Evolutionary conservation across 1,140 invertebrate genomes (phyloP).

Genomic region (Helicoverpa zea): DNA sequence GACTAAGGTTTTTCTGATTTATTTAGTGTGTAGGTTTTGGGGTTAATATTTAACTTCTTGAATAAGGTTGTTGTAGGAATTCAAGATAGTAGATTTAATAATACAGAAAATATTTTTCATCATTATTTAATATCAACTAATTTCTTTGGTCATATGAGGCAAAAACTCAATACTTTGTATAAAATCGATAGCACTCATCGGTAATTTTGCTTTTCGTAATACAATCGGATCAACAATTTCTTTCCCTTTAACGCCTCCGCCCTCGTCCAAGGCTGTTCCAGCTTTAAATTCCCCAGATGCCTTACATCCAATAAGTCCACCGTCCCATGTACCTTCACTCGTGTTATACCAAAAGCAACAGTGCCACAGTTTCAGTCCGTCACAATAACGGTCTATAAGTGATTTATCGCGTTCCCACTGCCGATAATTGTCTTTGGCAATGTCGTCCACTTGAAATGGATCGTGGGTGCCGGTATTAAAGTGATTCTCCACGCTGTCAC

Average conservation of each 20-base stretch:
- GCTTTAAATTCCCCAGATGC: no score
- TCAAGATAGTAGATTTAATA: no score
- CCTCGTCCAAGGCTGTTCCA: no score
- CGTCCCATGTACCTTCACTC: slow-evolving; percentile 13
- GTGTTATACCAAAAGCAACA: slow-evolving; percentile 62
- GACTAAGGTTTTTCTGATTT: neutral
- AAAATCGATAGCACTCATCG: no score
- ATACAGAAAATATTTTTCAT: no score
- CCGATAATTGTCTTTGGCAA: slow-evolving; percentile 76
- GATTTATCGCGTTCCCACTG: slow-evolving; percentile 72
- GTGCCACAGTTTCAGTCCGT: slow-evolving; percentile 68
- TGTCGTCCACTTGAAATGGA: slow-evolving; percentile 64
- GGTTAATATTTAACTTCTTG: slow-evolving; percentile 3
- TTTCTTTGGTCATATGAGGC: no score
- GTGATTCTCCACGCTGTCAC: slow-evolving; percentile 63
- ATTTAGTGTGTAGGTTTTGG: neutral
- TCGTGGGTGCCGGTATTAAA: slow-evolving; percentile 67
- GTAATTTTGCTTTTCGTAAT: no score
- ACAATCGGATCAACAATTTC: no score
- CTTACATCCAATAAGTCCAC: neutral
- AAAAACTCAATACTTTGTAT: no score
- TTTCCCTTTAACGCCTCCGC: no score
- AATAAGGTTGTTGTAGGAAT: neutral
- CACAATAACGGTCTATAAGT: slow-evolving; percentile 74
- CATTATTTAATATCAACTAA: no score